Base-by-base conservation (phyloP, 2,797 vertebrate species). In the Buphagus erythrorhynchus region DNA sequence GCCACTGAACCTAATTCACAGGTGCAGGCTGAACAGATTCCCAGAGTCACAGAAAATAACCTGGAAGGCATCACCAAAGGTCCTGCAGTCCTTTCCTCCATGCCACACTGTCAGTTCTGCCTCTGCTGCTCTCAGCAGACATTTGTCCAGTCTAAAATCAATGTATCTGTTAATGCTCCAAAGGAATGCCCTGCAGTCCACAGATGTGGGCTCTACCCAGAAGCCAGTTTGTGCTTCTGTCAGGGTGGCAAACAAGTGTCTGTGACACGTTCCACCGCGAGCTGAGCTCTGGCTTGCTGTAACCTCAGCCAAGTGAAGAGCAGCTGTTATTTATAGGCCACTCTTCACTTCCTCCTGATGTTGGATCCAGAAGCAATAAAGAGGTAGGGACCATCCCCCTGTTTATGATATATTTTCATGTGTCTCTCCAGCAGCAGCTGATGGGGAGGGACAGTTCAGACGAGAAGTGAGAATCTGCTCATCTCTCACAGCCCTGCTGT, bases 341-440 rank as follows among this genome's bases (percentile, higher is more conserved):
- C 68, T 31, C 77, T 88, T 49, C 0, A 0, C 40, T 66, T 73
- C 66, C 66, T 77, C 62, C 76, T 2, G 0, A 1, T 43, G 48
- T 28, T 74, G 71, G 69, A 66, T 73, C 51, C 54, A 71, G 73
- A 66, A 75, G 68, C 28, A 69, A 6, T 84, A 16, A 58, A 28
- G 40, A 89, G 9, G 36, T 18, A 29, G 72, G 55, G 46, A 46
- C 51, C 22, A 51, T 13, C 48, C 33, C 26, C 29, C 51, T 36
- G 16, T 76, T 67, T 49, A 48, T 36, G 79, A 40, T 57, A 6
- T 35, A 61, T 90, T 94, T 95, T 61, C 4, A 2, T 35, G 45
- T 61, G 49, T 82, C 63, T 86, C 75, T 57, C 58, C 52, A 71
- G 59, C 86, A 92, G 82, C 74, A 85, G 67, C 46, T 85, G 81